These are phyloP conservation scores for Plusia festucae DNA, from an alignment of 2,888 invertebrate species.

Conservation along the genomic window DNA sequence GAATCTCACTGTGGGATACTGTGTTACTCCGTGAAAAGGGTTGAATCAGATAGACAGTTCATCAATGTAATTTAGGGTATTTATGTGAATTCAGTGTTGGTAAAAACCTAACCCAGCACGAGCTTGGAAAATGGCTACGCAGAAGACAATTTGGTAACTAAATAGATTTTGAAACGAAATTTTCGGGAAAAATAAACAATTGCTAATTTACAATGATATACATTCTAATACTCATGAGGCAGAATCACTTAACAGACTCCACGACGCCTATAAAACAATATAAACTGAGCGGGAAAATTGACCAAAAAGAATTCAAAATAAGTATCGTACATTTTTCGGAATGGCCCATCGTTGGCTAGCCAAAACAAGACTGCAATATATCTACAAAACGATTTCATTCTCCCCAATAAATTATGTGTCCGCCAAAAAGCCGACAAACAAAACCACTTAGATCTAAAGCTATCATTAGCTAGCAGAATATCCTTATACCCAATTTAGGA, in stretches of 20 bases:
- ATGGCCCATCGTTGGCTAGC: slow-evolving; percentile 39
- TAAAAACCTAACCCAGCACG: too few species aligned
- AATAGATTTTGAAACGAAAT: not conserved
- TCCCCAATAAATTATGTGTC: slow-evolving; percentile 71
- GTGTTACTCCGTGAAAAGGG: too few species aligned
- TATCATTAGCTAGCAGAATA: slow-evolving; percentile 67
- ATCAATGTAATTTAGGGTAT: too few species aligned
- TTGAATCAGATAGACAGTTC: too few species aligned
- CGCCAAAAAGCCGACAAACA: slow-evolving; percentile 74
- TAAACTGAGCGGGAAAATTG: not conserved
- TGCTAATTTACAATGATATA: not conserved
- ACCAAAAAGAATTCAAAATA: slow-evolving; percentile 25
- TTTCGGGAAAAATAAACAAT: not conserved
- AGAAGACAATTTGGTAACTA: too few species aligned
- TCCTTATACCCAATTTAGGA: slow-evolving; percentile 52
- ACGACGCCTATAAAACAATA: not conserved
- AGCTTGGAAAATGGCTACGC: too few species aligned
- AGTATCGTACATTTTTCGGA: slow-evolving; percentile 40
- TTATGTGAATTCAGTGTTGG: too few species aligned
- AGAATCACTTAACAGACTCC: not conserved
- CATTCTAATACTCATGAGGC: not conserved
- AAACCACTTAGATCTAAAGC: slow-evolving; percentile 70
- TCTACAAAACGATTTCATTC: slow-evolving; percentile 65
- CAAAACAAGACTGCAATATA: slow-evolving; percentile 63
- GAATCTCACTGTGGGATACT: too few species aligned